Base-by-base conservation (phyloP, 2,888 invertebrate genomes). In the Tipula vernalis region DNA sequence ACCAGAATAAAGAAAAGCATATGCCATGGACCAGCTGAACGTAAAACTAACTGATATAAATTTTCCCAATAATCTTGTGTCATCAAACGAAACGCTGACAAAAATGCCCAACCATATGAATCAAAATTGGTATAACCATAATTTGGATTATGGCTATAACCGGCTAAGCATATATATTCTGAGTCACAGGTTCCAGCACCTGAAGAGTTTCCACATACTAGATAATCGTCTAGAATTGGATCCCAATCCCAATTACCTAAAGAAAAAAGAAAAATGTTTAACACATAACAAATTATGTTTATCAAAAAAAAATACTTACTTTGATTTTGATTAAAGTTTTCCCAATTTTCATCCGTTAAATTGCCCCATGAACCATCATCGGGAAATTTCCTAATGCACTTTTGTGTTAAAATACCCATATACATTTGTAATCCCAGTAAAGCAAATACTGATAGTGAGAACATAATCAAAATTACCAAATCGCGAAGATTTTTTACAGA, bases 61-160 rank as follows among this genome's bases (percentile, higher is more conserved):
- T 98, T 98, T 93, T 99, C 99, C 99, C 99, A 99, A 92, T 96
- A 98, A 93, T 99, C 99, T 93, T 99, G 99, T 87, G 99, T 99
- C 98, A 99, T 99, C 89, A 99, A 94, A 90, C 99, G 95, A 93
- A 99, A 99, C 89, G 99, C 98, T 89, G 98, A 98, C 88, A 99
- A 94, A 91, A 99, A 95, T 88, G 99, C 98, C 97, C 98, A 98
- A 89, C 98, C 98, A 91, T 99, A 99, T 87, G 98, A 98, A 93
- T 99, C 99, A 92, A 99, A 99, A 93, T 97, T 98, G 89, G 99
- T 99, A 92, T 98, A 99, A 88, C 97, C 98, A 91, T 97, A 98
- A 93, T 99, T 98, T 86, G 99, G 99, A 93, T 99, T 99, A 71
- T 94, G 94, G 71, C 98, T 98, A 90, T 95, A 97, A 89, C 98